Evolutionary conservation across 2,113 vertebrate genomes (phyloP).

Genomic region (Clarias magur): DNA sequence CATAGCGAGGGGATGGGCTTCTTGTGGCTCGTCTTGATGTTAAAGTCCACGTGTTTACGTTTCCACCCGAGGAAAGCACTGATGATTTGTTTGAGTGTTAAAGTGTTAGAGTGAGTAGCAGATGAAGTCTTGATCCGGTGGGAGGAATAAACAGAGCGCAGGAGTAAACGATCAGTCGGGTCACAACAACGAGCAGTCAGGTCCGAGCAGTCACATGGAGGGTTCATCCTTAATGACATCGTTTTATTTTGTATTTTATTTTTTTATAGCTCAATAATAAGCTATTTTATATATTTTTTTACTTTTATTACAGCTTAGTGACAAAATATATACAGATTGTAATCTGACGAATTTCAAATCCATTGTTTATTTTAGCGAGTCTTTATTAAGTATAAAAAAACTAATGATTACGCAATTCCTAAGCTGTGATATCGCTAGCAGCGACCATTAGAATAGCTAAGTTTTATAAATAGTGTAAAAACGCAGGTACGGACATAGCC

Average conservation of each 20-base stretch:
- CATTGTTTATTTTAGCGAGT: not conserved
- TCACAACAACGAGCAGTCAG: too few species aligned
- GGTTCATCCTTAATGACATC: slow-evolving; percentile 24
- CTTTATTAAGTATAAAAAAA: not conserved
- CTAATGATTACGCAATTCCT: not conserved
- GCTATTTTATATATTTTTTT: not conserved
- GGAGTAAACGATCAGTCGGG: too few species aligned
- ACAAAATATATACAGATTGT: not conserved
- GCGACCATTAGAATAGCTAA: not conserved
- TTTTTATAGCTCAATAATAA: slow-evolving; percentile 27
- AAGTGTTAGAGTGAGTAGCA: slow-evolving; percentile 29
- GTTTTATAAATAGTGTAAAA: not conserved
- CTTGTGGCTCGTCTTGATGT: slow-evolving; percentile 75
- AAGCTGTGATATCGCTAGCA: not conserved
- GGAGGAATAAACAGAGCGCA: slow-evolving; percentile 20
- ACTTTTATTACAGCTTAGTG: not conserved
- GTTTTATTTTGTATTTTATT: not conserved
- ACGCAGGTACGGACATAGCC: not conserved
- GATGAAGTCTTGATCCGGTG: slow-evolving; percentile 36
- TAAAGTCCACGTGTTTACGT: not conserved
- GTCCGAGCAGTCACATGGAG: slow-evolving; percentile 13
- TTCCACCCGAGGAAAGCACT: slow-evolving; percentile 4
- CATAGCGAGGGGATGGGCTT: slow-evolving; percentile 65
- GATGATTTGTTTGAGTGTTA: slow-evolving; percentile 9
- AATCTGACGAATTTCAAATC: not conserved